Base-by-base conservation (phyloP, 2,888 invertebrate genomes). In the Hypercompe scribonia region DNA sequence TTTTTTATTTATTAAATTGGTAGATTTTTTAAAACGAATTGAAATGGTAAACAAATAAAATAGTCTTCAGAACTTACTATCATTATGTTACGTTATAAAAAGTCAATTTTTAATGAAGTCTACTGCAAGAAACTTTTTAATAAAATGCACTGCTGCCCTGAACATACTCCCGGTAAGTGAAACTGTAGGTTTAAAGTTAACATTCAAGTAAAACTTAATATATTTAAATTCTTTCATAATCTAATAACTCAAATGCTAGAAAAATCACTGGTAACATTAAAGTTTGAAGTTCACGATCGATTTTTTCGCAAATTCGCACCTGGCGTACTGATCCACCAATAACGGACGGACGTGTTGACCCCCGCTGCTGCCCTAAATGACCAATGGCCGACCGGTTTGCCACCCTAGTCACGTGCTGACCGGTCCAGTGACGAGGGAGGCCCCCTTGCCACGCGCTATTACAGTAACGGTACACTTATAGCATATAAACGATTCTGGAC, bases 321-420 rank as follows among this genome's bases (percentile, higher is more conserved):
- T 94, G 94, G 91, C 86, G 65, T 90, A 88, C 80, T 81, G 69
- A 67, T 13, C 68, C 77, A 67, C 94, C 93, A 94, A 94, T 94
- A 73, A 78, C 78, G 74, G 73, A 24, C 74, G 70, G 71, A 77
- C 65, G 72, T 58, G 50, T 77, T 82, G 78, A 76, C 73, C 77
- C 80, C 78, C 72, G 74, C 64, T 24, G 42, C 70, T 78, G 86
- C 88, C 89, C 87, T 82, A 74, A 81, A 89, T 94, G 94, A 92
- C 95, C 95, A 95, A 93, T 95, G 86, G 87, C 87, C 86, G 90
- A 94, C 94, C 94, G 93, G 94, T 95, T 93, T 85, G 70, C 78
- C 78, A 81, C 79, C 81, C 87, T 84, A 80, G 87, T 85, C 93
- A 87, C 94, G 92, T 92, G 93, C 90, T 81, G 87, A 85, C 90